Evolutionary conservation across 2,113 vertebrate species (phyloP).

Genomic region (Brachyhypopomus occidentalis): DNA sequence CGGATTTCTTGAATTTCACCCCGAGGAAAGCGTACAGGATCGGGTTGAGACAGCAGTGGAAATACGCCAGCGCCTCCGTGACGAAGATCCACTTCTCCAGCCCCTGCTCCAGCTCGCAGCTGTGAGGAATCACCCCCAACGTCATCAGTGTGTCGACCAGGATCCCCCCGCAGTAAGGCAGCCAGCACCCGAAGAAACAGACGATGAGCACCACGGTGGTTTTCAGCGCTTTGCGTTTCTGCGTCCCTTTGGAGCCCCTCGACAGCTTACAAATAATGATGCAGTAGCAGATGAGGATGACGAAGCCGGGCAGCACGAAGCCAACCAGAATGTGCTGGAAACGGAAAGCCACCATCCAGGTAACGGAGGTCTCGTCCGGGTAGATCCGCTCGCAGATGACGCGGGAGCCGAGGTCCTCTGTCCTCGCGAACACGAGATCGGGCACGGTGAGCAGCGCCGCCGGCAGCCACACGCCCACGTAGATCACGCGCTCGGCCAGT

Average conservation of each 20-base stretch:
- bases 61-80: conserved; percentile 91
- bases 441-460: conserved; percentile 88
- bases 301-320: conserved; percentile 88
- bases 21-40: conserved; percentile 97
- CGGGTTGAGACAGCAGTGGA: conserved; percentile 97
- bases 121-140: conserved; percentile 81
- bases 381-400: conserved; percentile 87
- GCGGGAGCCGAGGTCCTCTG: conserved; percentile 61
- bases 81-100: conserved; percentile 88
- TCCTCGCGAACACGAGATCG: conserved; percentile 85
- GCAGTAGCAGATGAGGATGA: conserved; percentile 94
- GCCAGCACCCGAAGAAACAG: conserved; percentile 95
- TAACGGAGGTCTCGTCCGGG: conserved; percentile 66
- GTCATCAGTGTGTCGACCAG: conserved; percentile 86
- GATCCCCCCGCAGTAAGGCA: conserved; percentile 90
- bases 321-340: conserved; percentile 93
- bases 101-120: conserved; percentile 80
- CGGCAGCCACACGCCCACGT: conserved; percentile 85
- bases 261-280: conserved; percentile 93
- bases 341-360: conserved; percentile 86
- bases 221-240: conserved; percentile 93
- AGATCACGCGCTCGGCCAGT: conserved; percentile 88
- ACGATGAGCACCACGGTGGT: conserved; percentile 93
- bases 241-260: conserved; percentile 87
- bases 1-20: conserved; percentile 95